Evolutionary conservation across 2,797 vertebrate species (phyloP).

Genomic region (Hafferia zeledoni): DNA sequence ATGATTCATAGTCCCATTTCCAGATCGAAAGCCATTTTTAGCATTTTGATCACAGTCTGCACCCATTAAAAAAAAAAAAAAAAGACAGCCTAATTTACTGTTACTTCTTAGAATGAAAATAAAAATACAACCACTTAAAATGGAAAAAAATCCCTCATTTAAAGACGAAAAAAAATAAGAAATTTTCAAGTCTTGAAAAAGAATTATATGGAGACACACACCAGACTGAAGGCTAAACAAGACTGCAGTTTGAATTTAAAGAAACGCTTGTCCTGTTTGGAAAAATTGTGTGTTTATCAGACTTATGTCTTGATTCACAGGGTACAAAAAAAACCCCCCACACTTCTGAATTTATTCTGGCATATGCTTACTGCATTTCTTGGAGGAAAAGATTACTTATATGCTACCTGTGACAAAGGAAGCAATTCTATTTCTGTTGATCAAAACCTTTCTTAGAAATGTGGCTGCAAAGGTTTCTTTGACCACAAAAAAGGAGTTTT

Average conservation of each 20-base stretch:
- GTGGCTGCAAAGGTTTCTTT: conserved; percentile 11
- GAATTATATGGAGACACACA: rapidly evolving
- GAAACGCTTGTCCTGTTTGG: not conserved
- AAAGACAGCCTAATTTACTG: not conserved
- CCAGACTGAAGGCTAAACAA: not conserved
- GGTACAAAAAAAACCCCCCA: not conserved
- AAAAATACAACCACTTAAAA: not conserved
- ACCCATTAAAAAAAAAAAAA: not conserved
- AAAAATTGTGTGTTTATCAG: not conserved
- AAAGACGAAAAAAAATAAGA: not conserved
- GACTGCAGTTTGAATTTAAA: not conserved
- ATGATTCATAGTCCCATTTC: not conserved
- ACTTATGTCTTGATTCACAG: not conserved
- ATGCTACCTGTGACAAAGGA: not conserved
- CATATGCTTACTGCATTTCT: not conserved
- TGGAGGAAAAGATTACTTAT: conserved; percentile 14
- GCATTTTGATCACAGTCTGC: not conserved
- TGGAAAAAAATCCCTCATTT: not conserved
- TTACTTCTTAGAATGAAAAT: not conserved
- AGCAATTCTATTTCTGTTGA: conserved; percentile 15
- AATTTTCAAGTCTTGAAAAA: not conserved
- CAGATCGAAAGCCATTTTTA: not conserved
- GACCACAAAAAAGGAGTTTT: not conserved
- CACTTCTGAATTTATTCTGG: not conserved
- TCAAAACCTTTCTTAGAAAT: conserved; percentile 37